Conservation (phyloP, 2,888 invertebrate genomes). For the Drosophila tripunctata region DNA sequence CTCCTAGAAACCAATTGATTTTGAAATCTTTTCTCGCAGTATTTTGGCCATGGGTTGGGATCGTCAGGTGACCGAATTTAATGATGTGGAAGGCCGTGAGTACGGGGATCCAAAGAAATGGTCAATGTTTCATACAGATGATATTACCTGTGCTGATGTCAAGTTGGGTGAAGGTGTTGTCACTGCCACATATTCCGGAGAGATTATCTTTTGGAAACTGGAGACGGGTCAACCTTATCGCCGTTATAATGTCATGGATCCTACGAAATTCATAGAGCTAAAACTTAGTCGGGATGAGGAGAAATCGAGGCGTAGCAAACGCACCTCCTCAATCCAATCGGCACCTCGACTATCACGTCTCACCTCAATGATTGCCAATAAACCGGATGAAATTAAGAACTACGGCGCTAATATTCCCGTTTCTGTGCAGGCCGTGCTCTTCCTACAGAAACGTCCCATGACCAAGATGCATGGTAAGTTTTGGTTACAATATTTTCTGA, state of each 20-base stretch:
- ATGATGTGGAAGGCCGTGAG: constrained; percentile 85
- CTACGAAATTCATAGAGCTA: constrained; percentile 81
- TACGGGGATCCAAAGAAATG: constrained; percentile 88
- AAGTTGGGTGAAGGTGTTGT: constrained; percentile 89
- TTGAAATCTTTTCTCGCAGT: constrained; percentile 79
- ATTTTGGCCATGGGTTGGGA: constrained; percentile 93
- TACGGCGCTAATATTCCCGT: constrained; percentile 83
- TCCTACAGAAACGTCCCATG: constrained; percentile 87
- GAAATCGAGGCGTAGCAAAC: constrained; percentile 42
- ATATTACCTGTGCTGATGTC: constrained; percentile 89
- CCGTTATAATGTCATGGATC: constrained; percentile 82
- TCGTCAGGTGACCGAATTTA: constrained; percentile 89
- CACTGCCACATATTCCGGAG: constrained; percentile 90
- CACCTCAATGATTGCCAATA: not conserved
- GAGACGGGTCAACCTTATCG: constrained; percentile 92
- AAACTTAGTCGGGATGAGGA: constrained; percentile 59
- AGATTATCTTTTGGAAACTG: constrained; percentile 92
- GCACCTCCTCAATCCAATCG: constrained; percentile 8
- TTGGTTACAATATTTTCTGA: accelerated
- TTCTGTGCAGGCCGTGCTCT: constrained; percentile 88
- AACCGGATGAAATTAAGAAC: constrained; percentile 37
- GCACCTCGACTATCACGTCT: not conserved
- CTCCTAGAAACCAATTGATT: not conserved
- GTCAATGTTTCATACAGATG: constrained; percentile 90
- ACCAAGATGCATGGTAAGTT: constrained; percentile 83